Base-by-base conservation (phyloP, 2,888 invertebrate genomes). In the Periphyllus acericola region DNA sequence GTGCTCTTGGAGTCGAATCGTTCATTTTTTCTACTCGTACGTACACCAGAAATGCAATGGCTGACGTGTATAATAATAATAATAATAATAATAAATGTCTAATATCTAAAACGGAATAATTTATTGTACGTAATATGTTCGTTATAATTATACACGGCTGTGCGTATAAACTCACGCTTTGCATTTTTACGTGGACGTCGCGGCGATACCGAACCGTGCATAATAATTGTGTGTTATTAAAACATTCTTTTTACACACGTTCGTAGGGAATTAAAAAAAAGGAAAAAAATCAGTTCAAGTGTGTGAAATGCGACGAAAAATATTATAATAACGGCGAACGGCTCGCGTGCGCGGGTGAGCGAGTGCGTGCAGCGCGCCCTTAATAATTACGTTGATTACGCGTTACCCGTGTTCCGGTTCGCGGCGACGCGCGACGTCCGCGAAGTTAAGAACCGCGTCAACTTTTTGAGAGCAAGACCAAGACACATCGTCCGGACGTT, bases 361-460 rank as follows among this genome's bases (percentile, higher is more conserved):
- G 46, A 11, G 46, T 14, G 46, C 9, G 14, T 14, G 34, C 60
- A 21, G 21, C 8, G 66, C n/a, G 40, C 9, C 21, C 29, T 34
- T 29, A 75, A 83, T 66, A 66, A 76, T 71, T 75, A 76, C 76
- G 40, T 40, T 66, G 19, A 84, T 76, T 84, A 76, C 75, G 75
- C 46, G 25, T 40, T 76, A 17, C 66, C 21, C 36, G 60, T 66
- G 60, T 83, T 71, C 75, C 60, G 75, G 36, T 55, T 60, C 32
- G 32, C n/a, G 11, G 11, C 66, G 36, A n/a, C n/a, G n/a, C n/a
- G 11, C 8, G 72, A 60, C 34, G 36, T 55, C 74, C 34, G 19
- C 34, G 19, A 40, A 52, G 36, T 71, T 34, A 66, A 85, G 71
- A 68, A 52, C n/a, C 71, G 52, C 78, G 76, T 85, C 32, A 78